Evolutionary conservation across 2,797 vertebrate species (phyloP), one percentile per base, ranked within the genome.

Genomic region (Sebastes reedi): DNA sequence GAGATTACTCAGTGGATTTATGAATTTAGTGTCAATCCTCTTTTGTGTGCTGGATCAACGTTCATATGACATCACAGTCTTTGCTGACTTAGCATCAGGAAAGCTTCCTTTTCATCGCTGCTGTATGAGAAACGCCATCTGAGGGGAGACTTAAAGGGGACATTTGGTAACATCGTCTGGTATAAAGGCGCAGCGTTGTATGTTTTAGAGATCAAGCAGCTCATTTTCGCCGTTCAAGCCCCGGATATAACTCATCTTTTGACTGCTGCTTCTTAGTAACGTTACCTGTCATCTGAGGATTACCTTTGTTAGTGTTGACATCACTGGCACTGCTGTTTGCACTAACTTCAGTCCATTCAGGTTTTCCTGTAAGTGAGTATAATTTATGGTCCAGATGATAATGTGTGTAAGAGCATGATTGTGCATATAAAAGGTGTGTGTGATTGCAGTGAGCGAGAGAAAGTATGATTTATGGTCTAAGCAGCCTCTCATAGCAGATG

Each of bases 121-220:
- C 62, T 52, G 55, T 10, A 10, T 62, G 42, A n/a, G 22, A n/a
- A 29, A 16, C 58, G 25, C 55, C 55, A 5, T 59, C 55, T 16
- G 59, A 32, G 59, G 0, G 59, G 29, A 10, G 30, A 13, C 60
- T 65, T 65, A 18, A 18, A 66, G 62, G 6, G 25, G 22, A 42
- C 13, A 0, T 24, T 22, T n/a, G 6, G 9, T 34, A 20, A 11
- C 29, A 10, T 20, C 7, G 16, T 16, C 16, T 46, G 42, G 0
- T 34, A 65, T 9, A 42, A 64, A 64, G 22, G 13, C 34, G 2
- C 30, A 8, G n/a, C 32, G 22, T 6, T 10, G 11, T 36, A 34
- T 6, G n/a, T 64, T 22, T 36, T 24, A 61, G 29, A 61, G 11
- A 32, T 61, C 9, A 9, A 32, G 18, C 29, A 20, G 59, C 27